phyloP scores from a whole-genome alignment of 2,888 invertebrate species.

The Oligia latruncula region DNA sequence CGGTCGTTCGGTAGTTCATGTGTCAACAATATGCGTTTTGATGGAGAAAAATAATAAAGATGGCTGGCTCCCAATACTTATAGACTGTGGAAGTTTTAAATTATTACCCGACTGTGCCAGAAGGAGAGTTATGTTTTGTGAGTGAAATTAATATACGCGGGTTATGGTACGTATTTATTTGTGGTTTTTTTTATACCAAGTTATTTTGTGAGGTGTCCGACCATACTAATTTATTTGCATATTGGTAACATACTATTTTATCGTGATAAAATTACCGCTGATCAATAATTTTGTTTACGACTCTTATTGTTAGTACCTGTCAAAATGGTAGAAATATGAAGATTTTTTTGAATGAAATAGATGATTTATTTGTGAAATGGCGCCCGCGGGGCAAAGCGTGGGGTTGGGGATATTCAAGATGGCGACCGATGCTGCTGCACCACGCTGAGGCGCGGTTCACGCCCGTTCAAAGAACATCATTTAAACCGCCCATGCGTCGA shows the following conservation, averaged over 20 bases:
- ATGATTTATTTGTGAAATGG: neutral
- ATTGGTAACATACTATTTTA: neutral
- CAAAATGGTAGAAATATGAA: neutral
- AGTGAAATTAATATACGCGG: neutral
- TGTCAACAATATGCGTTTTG: neutral
- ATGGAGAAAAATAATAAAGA: neutral
- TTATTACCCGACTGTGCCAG: neutral
- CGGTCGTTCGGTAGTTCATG: neutral
- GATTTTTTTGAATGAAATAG: neutral
- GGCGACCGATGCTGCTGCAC: neutral
- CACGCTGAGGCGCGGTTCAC: neutral
- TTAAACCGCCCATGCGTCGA: neutral
- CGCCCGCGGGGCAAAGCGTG: neutral
- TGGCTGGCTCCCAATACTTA: neutral
- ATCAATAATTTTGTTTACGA: neutral
- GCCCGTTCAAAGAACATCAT: neutral
- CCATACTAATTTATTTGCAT: neutral
- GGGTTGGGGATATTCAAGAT: neutral
- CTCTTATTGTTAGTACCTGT: neutral
- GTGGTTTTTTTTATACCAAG: neutral
- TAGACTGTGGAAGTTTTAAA: neutral
- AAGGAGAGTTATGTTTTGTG: no score
- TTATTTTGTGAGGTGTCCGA: neutral
- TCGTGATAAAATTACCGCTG: neutral
- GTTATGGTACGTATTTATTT: no score